phyloP scores from a whole-genome alignment of 2,888 invertebrate species.

The Drosophila heteroneura region DNA sequence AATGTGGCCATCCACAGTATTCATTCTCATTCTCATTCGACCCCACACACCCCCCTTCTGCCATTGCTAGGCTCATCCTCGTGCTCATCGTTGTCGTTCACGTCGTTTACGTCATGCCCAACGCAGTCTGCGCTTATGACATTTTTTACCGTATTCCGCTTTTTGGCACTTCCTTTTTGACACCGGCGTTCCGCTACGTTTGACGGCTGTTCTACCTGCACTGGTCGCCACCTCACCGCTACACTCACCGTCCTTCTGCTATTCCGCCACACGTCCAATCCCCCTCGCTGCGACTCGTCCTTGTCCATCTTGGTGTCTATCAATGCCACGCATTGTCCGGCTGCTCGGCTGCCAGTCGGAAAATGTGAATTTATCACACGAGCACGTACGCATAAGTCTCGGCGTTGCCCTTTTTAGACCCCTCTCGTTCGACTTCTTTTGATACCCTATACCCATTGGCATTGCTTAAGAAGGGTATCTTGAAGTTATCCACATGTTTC shows the following conservation, averaged over 20 bases:
- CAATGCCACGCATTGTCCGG: constrained; percentile 57
- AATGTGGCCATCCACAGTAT: constrained; percentile 61
- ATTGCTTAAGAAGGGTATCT: not conserved
- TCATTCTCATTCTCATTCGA: constrained; percentile 20
- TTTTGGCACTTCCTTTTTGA: constrained; percentile 72
- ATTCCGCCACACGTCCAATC: constrained; percentile 20
- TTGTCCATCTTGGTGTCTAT: constrained; percentile 53
- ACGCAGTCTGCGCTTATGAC: constrained; percentile 42
- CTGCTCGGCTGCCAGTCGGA: constrained; percentile 63
- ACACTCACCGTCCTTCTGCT: not conserved
- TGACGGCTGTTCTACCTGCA: constrained; percentile 67
- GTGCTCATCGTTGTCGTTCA: constrained; percentile 30
- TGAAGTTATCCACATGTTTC: not conserved
- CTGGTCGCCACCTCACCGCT: not conserved
- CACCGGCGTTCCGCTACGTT: constrained; percentile 77
- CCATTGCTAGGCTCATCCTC: constrained; percentile 2
- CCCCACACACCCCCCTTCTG: not conserved
- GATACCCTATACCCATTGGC: not conserved
- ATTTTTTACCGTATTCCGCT: constrained; percentile 19
- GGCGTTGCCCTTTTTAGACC: constrained; percentile 44
- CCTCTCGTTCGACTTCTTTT: not conserved
- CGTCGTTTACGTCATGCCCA: constrained; percentile 33
- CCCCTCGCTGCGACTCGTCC: not conserved
- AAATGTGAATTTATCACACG: constrained; percentile 79
- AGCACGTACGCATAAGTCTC: constrained; percentile 76